These are phyloP conservation scores for Noctilio leporinus DNA, from an alignment of 2,113 vertebrate genomes.

Conservation along the genomic window DNA sequence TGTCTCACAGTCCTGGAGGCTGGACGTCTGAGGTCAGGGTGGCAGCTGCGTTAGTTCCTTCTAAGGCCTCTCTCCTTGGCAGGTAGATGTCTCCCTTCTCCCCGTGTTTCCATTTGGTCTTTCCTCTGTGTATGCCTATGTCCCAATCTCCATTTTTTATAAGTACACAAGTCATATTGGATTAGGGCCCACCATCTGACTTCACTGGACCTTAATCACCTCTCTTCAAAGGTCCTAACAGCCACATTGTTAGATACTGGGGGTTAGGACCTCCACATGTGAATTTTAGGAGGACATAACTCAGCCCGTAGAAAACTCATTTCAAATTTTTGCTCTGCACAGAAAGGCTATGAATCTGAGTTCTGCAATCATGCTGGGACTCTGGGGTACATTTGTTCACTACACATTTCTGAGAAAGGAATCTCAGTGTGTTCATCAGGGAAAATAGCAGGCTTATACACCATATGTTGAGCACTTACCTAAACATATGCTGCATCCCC, in stretches of 20 bases:
- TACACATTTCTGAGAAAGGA: neutral
- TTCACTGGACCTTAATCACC: neutral
- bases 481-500: neutral
- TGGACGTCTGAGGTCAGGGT: neutral
- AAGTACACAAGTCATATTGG: neutral
- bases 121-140: neutral
- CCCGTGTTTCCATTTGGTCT: neutral
- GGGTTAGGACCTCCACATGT: neutral
- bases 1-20: neutral
- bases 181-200: neutral
- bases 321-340: neutral
- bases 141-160: neutral
- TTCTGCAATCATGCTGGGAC: neutral
- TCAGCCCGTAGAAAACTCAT: neutral
- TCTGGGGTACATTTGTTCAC: neutral
- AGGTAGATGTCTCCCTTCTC: neutral
- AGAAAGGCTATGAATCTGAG: neutral
- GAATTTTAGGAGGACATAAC: neutral
- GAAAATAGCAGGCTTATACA: neutral
- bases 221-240: neutral
- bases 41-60: neutral
- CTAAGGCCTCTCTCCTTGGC: neutral
- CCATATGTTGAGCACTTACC: neutral
- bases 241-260: neutral
- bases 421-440: neutral